Base-by-base conservation (phyloP, 2,113 vertebrate genomes). In the Bostrychus sinensis region DNA sequence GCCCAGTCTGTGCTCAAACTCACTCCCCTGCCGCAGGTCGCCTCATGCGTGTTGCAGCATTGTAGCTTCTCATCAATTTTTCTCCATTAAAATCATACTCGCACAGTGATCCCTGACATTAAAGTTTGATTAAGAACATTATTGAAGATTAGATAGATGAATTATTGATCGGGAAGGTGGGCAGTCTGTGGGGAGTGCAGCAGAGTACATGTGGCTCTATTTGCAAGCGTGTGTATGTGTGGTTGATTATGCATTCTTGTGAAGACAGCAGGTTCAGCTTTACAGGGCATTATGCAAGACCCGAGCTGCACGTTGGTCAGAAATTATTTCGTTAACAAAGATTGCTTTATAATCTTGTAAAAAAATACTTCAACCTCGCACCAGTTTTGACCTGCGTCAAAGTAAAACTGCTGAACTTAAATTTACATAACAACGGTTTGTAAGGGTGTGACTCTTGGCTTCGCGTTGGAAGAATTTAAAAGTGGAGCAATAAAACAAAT, bases 91-190 rank as follows among this genome's bases (percentile, higher is more conserved):
- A 77, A 78, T 73, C 72, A 61, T 48, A n/a, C 58, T 3, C 23
- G 39, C 60, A 22, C 54, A 62, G 34, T 66, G 50, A 1, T 55
- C 41, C 30, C 45, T 61, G 69, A 26, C 74, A 78, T 85, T 45
- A 83, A 83, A 72, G 65, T 83, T 88, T 83, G 80, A 89, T 85
- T 67, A 46, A 43, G 36, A 69, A 80, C 76, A 78, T 80, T 84
- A 84, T 80, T 78, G 80, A 78, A 81, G 69, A 79, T 77, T 72
- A 65, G 50, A 74, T 75, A 54, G 62, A 78, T 86, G 70, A 86
- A 85, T 85, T 82, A 88, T 88, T 83, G 74, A 88, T 85, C 43
- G 7, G 58, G 26, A 22, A 82, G 81, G 78, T 83, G 73, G 76
- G 64, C 77, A 58, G 50, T 65, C 84, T 56, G 32, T 6, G 13